These are phyloP conservation scores for Thermophis baileyi DNA, from an alignment of 2,113 vertebrate species.

Conservation along the genomic window DNA sequence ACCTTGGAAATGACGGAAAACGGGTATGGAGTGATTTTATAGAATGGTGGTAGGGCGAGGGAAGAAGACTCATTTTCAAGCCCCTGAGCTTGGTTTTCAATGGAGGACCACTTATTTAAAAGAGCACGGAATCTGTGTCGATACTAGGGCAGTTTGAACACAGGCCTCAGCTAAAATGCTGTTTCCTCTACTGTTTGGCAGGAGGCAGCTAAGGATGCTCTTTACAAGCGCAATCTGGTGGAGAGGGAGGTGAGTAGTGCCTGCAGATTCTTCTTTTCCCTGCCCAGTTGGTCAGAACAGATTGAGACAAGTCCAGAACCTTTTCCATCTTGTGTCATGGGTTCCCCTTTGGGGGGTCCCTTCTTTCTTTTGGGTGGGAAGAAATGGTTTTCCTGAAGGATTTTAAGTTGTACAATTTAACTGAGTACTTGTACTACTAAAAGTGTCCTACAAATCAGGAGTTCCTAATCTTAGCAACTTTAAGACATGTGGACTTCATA, in stretches of 20 bases:
- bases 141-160: rapidly evolving
- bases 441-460: neutral
- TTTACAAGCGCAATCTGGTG: conserved; percentile 81
- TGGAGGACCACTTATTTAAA: neutral
- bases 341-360: neutral
- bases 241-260: conserved; percentile 75
- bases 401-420: neutral
- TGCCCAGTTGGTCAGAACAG: neutral
- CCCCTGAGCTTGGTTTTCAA: neutral
- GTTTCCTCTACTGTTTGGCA: conserved; percentile 37
- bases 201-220: conserved; percentile 86
- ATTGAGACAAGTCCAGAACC: neutral
- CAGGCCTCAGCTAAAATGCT: neutral
- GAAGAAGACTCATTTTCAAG: too few relatives aligned
- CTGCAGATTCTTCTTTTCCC: too few relatives aligned
- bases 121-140: neutral
- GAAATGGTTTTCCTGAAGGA: neutral
- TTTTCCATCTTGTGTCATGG: neutral
- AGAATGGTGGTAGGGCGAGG: neutral
- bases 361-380: neutral
- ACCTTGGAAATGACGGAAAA: conserved; percentile 80
- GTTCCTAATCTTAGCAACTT: neutral
- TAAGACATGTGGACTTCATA: neutral
- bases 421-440: neutral
- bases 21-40: conserved; percentile 68